Percentiles rank a stretch among this genome's conserved stretches.
phyloP scores from a whole-genome alignment of 2,797 vertebrate genomes.

The Alcedo quadribrachys region DNA sequence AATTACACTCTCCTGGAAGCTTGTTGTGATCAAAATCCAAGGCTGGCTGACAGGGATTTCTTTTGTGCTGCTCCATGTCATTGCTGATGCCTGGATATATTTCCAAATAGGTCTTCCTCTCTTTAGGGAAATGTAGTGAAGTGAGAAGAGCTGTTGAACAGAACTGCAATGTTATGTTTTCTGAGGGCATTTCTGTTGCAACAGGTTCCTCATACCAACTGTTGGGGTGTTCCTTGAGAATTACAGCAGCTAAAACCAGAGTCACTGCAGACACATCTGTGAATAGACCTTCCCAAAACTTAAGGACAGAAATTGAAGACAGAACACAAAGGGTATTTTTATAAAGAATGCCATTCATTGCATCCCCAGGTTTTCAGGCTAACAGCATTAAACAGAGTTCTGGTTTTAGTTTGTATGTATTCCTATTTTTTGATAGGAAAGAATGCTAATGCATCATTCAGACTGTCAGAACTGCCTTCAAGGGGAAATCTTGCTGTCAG shows the following conservation, averaged over 20 bases:
- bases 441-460: not conserved
- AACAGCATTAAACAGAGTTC: not conserved
- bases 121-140: not conserved
- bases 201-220: not conserved
- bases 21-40: not conserved
- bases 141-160: not conserved
- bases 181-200: not conserved
- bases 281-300: not conserved
- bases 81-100: not conserved
- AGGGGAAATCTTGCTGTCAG: not conserved
- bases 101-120: constrained; percentile 25
- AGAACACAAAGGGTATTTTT: not conserved
- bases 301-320: not conserved
- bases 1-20: constrained; percentile 6
- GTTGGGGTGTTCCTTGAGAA: not conserved
- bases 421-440: not conserved
- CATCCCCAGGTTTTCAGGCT: not conserved
- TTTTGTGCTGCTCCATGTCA: not conserved
- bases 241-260: not conserved
- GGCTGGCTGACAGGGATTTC: constrained; percentile 25
- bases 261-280: not conserved
- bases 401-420: not conserved
- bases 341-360: not conserved
- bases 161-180: not conserved
- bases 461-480: not conserved